These are phyloP conservation scores for Diplodus sargus DNA, from an alignment of 2,797 vertebrate species.

Conservation along the genomic window DNA sequence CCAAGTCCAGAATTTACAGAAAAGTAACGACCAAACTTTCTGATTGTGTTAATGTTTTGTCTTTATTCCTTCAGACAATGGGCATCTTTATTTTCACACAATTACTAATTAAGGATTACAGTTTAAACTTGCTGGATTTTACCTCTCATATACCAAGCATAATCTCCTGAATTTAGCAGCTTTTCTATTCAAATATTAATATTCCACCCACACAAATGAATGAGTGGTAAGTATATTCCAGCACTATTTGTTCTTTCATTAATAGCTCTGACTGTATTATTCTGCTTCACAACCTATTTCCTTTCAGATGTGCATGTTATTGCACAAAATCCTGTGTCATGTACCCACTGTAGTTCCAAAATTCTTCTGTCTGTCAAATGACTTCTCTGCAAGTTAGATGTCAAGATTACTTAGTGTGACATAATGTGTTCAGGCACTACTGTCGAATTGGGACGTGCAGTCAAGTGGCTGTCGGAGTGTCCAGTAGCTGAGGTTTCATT, in stretches of 20 bases:
- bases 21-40: not conserved
- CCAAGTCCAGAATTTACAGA: not conserved
- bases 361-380: not conserved
- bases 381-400: not conserved
- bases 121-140: not conserved
- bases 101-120: not conserved
- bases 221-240: not conserved
- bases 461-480: not conserved
- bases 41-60: not conserved
- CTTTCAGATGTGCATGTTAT: conserved; percentile 8
- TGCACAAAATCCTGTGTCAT: conserved; percentile 4
- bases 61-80: not conserved
- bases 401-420: conserved; percentile 8
- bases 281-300: conserved; percentile 8
- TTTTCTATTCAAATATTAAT: not conserved
- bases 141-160: not conserved
- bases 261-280: conserved; percentile 2
- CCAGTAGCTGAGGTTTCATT: not conserved
- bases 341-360: not conserved
- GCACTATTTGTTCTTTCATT: conserved; percentile 10
- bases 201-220: not conserved
- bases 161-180: not conserved
- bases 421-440: not conserved
- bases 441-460: not conserved
- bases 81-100: not conserved